phyloP scores from a whole-genome alignment of 2,888 invertebrate genomes.

The Drosophila kambysellisi region DNA sequence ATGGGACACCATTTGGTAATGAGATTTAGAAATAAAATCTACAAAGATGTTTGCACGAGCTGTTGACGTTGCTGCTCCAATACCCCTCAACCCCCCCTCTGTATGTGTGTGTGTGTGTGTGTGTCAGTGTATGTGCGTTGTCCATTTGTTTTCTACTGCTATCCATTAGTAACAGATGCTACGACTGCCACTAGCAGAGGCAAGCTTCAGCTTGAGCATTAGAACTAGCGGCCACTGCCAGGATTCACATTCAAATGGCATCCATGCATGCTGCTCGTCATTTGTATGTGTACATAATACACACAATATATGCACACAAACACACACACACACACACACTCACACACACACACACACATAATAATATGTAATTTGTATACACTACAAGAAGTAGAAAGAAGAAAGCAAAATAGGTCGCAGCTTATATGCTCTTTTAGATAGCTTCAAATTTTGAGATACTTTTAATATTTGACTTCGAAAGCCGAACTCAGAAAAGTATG shows the following conservation, averaged over 20 bases:
- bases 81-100: not conserved
- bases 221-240: conserved; percentile 4
- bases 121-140: conserved; percentile 66
- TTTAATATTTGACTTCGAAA: not conserved
- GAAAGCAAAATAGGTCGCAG: conserved; percentile 8
- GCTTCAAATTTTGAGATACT: no score
- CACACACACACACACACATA: not conserved
- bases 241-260: conserved; percentile 74
- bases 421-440: conserved; percentile 17
- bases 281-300: conserved; percentile 60
- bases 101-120: conserved; percentile 9
- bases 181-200: conserved; percentile 68
- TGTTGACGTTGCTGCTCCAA: conserved; percentile 65
- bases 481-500: not conserved
- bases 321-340: conserved; percentile 1
- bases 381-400: not conserved
- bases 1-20: conserved; percentile 80
- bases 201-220: conserved; percentile 26
- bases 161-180: conserved; percentile 79
- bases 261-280: conserved; percentile 59
- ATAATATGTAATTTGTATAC: not conserved
- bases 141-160: conserved; percentile 81
- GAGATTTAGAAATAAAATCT: conserved; percentile 81
- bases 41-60: conserved; percentile 81
- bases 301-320: conserved; percentile 42